Base-by-base conservation (phyloP, 2,797 vertebrate species). In the Tragopan temminckii region DNA sequence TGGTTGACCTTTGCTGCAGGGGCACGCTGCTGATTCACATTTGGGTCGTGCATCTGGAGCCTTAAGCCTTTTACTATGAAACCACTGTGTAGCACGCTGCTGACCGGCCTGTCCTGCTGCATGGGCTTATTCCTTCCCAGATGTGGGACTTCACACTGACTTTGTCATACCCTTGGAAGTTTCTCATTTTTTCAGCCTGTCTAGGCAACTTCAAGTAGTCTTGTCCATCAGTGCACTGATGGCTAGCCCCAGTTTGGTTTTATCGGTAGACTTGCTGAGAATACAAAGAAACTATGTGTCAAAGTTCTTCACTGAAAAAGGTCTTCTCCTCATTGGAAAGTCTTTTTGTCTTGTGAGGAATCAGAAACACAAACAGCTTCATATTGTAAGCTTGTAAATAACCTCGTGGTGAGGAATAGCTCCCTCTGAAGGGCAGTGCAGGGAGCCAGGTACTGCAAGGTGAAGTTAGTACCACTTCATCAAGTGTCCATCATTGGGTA, bases 271-370 rank as follows among this genome's bases (percentile, higher is more conserved):
- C 31, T 63, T 77, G 35, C 17, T 52, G 31, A 42, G 14, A 55
- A 19, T 2, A 1, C 59, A 38, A 11, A 59, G 48, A 53, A 88
- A 9, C 1, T 0, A 0, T 45, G 5, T 58, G 18, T n/a, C 29
- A 6, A 40, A 69, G 42, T 81, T 77, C n/a, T 71, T 79, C 11
- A 13, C 2, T 88, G 61, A 45, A 23, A 45, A 21, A 18, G 29
- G 45, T 82, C 7, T 0, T 75, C 31, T 40, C 68, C 69, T 90
- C n/a, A 7, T 45, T 50, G 52, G 50, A 38, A 68, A 61, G 48
- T 35, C 27, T 52, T 52, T 29, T 3, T 16, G 48, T 29, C 9
- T 16, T 29, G 27, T 52, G 50, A 52, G 50, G 50, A 52, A 52
- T 29, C 27, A 52, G 50, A 29, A 52, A 52, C 50, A 29, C 15